Evolutionary conservation across 2,888 invertebrate genomes (phyloP), one percentile per base, ranked within the genome.

Genomic region (Fissipunctia ypsillon): DNA sequence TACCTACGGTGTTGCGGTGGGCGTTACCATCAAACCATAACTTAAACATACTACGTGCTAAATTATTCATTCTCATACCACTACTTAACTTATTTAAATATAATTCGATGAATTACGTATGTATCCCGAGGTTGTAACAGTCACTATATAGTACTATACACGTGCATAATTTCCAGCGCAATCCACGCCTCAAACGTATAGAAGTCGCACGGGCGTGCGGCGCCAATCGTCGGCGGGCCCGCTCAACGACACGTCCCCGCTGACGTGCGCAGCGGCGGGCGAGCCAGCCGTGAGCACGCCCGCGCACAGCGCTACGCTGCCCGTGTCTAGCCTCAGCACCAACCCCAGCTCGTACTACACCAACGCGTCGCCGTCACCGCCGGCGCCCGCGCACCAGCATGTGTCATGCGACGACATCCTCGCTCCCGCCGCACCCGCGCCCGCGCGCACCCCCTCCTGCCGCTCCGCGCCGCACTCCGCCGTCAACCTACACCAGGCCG

Each of bases 191-290:
- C 97, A 96, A 89, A 96, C 97, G 80, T 96, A 96, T 83, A 96
- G 97, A 86, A 96, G 97, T 78, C 95, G 97, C 69, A 95, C 96
- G 64, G 97, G 96, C 25, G 97, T 97, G 69, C 95, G 97, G 25
- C 96, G 97, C 35, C 97, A 97, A 90, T 97, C 97, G 14, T 97
- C 97, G 1, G 96, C 96, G 84, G 97, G 97, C 5, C 97, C 97
- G 0, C 94, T 97, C 84, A 96, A 97, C 85, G 97, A 97, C 87
- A 95, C 95, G 69, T 96, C 96, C 0, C 96, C 96, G 75, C 90
- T 96, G 86, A 95, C 96, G 57, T 91, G 89, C 50, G 88, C 87
- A 31, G 92, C 90, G 38, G 93, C 92, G 41, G 95, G 94, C 69
- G 96, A 95, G 85, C 91, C 95, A 31, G 94, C 92, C 7, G 93